Percentiles rank a stretch among this genome's conserved stretches.
phyloP scores from a whole-genome alignment of 1,140 invertebrate species.

The Sarcophaga peregrina region DNA sequence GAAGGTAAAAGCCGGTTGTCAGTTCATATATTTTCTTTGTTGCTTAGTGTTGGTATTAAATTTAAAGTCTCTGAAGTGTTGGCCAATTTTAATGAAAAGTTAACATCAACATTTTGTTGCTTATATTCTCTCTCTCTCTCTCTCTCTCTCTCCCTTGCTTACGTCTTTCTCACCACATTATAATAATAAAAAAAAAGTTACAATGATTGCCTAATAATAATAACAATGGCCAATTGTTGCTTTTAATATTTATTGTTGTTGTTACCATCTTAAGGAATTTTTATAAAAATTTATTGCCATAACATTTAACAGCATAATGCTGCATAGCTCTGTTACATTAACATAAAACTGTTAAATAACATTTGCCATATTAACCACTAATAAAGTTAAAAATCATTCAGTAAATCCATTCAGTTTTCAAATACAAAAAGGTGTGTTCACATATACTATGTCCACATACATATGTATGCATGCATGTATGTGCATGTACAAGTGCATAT shows the following conservation, averaged over 20 bases:
- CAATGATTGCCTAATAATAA: conserved; percentile 28
- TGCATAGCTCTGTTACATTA: background rate
- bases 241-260: background rate
- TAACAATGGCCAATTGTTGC: background rate
- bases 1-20: conserved; percentile 25
- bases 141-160: background rate
- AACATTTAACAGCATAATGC: conserved; percentile 10
- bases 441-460: background rate
- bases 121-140: background rate
- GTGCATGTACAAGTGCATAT: background rate
- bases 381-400: too few relatives aligned
- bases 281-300: background rate
- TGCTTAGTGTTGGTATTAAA: background rate
- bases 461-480: background rate
- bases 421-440: background rate
- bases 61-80: background rate
- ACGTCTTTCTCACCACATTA: background rate
- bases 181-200: conserved; percentile 7
- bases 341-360: background rate
- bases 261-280: conserved; percentile 28
- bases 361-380: background rate
- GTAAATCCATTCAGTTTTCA: background rate
- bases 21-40: background rate
- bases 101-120: conserved; percentile 29
- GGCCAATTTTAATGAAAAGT: conserved; percentile 17